Base-by-base conservation (phyloP, 2,888 invertebrate species). In the Drosophila melanosoma region DNA sequence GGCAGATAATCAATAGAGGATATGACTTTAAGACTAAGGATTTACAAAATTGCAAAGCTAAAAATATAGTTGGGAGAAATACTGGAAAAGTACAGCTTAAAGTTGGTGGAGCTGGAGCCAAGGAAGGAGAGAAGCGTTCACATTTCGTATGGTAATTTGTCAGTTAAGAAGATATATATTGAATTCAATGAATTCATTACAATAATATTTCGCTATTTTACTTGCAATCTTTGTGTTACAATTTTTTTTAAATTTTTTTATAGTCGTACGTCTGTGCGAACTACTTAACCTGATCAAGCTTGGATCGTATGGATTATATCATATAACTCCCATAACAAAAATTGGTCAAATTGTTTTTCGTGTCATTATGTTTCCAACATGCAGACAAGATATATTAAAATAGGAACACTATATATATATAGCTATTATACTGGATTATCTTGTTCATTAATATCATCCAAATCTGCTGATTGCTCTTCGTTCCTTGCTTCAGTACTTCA, bases 1-100 rank as follows among this genome's bases (percentile, higher is more conserved):
- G 23, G 12, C 29, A 57, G 66, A 79, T 56, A 66, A 78, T 74
- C 69, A 36, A 69, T 63, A 36, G 29, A 17, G 32, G 11, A 29
- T 15, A 49, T 1, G 10, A 12, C 48, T 60, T 40, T 48, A 54
- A 42, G 42, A 32, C 48, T 12, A 20, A 12, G 6, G n/a, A 11
- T 8, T 15, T 26, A n/a, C 29, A 26, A 49, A 29, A 26, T 8
- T 8, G 17, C 15, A 8, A 10, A 29, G 26, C 23, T 54, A 3
- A 26, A 29, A 23, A 53, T 8, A 10, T 26, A 10, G 1, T 8
- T 12, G n/a, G 35, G 35, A 17, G 38, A 20, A 32, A 35, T 5
- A n/a, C n/a, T 52, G 29, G 15, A 42, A 20, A 3, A 2, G 10
- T 10, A 10, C 10, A 1, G 5, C 5, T n/a, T 20, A 20, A 12